Evolutionary conservation across 2,797 vertebrate genomes (phyloP), one percentile per base, ranked within the genome.

Genomic region (Pangasius macronema): DNA sequence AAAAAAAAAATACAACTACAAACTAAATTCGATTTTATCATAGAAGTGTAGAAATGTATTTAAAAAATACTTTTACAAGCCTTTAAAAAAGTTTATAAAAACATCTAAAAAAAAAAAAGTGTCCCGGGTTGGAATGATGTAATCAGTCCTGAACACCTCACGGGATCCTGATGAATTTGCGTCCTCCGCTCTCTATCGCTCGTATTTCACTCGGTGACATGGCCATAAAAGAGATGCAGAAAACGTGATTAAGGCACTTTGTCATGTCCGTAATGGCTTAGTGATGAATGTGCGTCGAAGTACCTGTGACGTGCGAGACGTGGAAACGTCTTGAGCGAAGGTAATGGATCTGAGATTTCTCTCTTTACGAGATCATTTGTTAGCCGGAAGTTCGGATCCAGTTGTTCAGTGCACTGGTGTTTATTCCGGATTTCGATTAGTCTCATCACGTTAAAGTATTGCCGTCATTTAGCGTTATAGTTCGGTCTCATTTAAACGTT

Each of bases 151-250:
- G 75, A 53, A 10, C 75, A 9, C 49, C 1, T 30, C 39, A 39
- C 27, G 30, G 73, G 42, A 87, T 53, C 36, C 36, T 87, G 85
- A 91, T 88, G 68, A 86, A 77, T 89, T 81, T 87, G 67, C n/a
- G 57, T 75, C 84, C 57, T 46, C 79, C 24, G 63, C 63, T 80
- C 63, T 79, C 72, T 42, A 36, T n/a, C 2, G 57, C 70, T 82
- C 55, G 22, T 87, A 55, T 33, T 87, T 87, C 85, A 87, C 68
- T 76, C 27, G 30, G n/a, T 76, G 83, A 68, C 73, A 63, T 49
- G 67, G 63, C 67, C 20, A 65, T 84, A 85, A 88, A 85, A 88
- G 83, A 88, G 83, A 85, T 82, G 83, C 87, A 85, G 84, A 82
- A 82, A 80, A 85, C 83, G 46, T 73, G 76, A 88, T 88, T 88